Conservation (phyloP, 2,797 vertebrate species). For the Xenops minutus region DNA sequence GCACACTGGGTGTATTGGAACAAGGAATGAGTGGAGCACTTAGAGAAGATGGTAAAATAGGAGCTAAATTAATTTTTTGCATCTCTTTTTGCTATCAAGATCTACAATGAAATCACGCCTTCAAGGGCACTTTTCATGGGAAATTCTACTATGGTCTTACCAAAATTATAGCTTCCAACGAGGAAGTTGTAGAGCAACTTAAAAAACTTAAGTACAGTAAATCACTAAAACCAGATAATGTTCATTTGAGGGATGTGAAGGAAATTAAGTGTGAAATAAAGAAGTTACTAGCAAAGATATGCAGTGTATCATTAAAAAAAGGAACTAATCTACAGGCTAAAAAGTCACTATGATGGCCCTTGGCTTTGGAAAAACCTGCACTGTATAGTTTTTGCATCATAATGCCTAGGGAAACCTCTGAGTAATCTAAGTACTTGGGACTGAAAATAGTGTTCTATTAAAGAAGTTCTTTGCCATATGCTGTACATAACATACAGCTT, state of each 20-base stretch:
- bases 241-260: constrained; percentile 23
- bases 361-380: neutral
- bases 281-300: constrained; percentile 17
- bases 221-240: constrained; percentile 47
- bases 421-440: neutral
- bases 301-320: neutral
- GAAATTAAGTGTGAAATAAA: constrained; percentile 67
- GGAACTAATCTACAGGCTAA: neutral
- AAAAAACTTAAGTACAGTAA: constrained; percentile 49
- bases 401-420: neutral
- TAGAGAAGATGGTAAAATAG: neutral
- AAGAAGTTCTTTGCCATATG: neutral
- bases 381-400: neutral
- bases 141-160: constrained; percentile 47
- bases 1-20: neutral
- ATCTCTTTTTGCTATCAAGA: neutral
- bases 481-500: neutral
- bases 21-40: neutral
- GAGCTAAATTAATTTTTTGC: constrained; percentile 47
- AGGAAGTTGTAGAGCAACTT: constrained; percentile 41
- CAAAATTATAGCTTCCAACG: constrained; percentile 16
- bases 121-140: constrained; percentile 36
- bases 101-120: constrained; percentile 27
- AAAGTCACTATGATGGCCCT: neutral
- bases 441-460: neutral